Conservation (phyloP, 2,113 vertebrate genomes). For the Oreochromis niloticus region DNA sequence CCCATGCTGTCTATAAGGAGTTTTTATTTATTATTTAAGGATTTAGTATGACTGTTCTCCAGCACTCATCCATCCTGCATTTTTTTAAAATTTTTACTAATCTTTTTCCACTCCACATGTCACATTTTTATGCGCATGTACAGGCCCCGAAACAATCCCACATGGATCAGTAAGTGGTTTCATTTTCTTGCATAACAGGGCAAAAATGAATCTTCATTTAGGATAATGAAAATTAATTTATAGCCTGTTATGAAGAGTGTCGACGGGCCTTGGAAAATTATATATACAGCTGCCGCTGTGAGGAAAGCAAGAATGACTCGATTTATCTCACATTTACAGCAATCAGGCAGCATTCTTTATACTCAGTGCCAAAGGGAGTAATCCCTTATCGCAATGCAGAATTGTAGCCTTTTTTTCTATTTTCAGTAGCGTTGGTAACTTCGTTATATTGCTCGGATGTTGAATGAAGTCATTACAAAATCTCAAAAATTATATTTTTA, state of each 20-base stretch:
- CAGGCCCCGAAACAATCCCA: background rate
- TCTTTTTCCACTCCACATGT: fast-evolving
- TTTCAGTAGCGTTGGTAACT: background rate
- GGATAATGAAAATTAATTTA: background rate
- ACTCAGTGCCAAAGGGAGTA: fast-evolving
- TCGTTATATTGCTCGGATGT: background rate
- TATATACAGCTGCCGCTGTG: background rate
- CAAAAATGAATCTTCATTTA: background rate
- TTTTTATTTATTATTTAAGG: background rate
- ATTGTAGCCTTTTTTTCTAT: background rate
- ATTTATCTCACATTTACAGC: background rate
- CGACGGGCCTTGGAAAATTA: fast-evolving
- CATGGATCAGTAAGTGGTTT: background rate
- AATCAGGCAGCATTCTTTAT: too few species aligned
- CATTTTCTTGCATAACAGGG: background rate
- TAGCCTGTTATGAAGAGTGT: background rate
- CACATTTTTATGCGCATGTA: background rate
- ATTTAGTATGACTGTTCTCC: background rate
- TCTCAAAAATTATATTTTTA: background rate
- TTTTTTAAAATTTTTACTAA: background rate
- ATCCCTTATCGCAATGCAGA: background rate
- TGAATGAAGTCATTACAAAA: background rate
- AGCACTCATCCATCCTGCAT: background rate
- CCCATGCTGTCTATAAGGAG: background rate
- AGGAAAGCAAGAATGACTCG: background rate